These are phyloP conservation scores for Chaetodon trifascialis DNA, from an alignment of 2,113 vertebrate species.

Conservation along the genomic window DNA sequence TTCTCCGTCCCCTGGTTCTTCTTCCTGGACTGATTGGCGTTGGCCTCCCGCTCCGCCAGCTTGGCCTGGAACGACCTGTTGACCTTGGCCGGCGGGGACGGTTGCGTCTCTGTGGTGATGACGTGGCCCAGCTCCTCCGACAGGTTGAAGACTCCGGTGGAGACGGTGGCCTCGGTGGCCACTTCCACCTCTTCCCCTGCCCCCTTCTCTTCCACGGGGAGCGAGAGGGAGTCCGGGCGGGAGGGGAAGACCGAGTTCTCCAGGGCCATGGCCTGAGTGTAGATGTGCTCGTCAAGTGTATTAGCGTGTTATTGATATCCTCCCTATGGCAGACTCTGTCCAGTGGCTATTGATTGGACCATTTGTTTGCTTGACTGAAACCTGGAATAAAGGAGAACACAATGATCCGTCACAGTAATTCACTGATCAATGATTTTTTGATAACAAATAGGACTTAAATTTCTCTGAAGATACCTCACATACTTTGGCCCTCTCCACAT, in stretches of 20 bases:
- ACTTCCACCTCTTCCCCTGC: slow-evolving; percentile 75
- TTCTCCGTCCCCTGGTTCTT: slow-evolving; percentile 77
- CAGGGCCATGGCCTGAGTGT: slow-evolving; percentile 72
- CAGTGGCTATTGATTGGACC: slow-evolving; percentile 69
- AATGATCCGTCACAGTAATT: slow-evolving; percentile 25
- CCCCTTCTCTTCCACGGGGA: slow-evolving; percentile 77
- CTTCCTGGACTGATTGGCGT: slow-evolving; percentile 76
- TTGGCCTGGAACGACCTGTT: slow-evolving; percentile 83
- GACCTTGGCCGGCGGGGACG: slow-evolving; percentile 69
- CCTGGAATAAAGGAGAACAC: slow-evolving; percentile 66
- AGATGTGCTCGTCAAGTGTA: slow-evolving; percentile 31
- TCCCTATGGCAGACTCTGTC: slow-evolving; percentile 71
- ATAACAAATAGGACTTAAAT: slow-evolving; percentile 16
- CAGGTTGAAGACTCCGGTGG: slow-evolving; percentile 71
- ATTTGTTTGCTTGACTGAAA: slow-evolving; percentile 75
- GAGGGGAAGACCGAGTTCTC: slow-evolving; percentile 80
- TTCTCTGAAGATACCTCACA: not conserved
- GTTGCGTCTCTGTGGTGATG: slow-evolving; percentile 79
- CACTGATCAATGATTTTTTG: not conserved
- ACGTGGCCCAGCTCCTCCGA: slow-evolving; percentile 82
- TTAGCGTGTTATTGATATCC: slow-evolving; percentile 63
- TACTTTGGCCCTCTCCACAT: no score
- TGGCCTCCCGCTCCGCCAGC: slow-evolving; percentile 82
- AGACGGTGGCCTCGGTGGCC: slow-evolving; percentile 63
- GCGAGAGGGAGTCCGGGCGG: slow-evolving; percentile 74